Evolutionary conservation across 2,888 invertebrate genomes (phyloP), one percentile per base, ranked within the genome.

Genomic region (Mechanitis messenoides): DNA sequence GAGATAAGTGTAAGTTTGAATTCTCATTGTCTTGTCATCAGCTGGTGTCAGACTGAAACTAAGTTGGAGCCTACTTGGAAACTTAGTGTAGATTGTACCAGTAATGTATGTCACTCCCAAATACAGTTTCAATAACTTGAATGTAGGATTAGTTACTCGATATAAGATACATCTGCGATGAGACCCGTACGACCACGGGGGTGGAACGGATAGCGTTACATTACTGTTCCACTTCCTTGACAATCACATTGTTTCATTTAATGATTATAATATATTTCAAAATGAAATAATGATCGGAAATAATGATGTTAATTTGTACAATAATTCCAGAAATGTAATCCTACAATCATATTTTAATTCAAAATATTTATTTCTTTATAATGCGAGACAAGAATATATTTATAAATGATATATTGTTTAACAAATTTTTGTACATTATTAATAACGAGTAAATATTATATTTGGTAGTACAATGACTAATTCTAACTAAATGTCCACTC

Each of bases 51-150:
- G 31, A 50, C 28, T 50, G 50, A 50, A 50, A 50, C 50, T 50
- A 50, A 50, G 50, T 50, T 50, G 6, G 50, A 31, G 50, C 50
- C 50, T 50, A 50, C 50, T 31, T 31, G 5, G 7, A 31, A 50
- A 50, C 28, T 50, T 50, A 50, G 20, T 47, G 47, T 20, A 47
- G 28, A 11, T 28, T 50, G 28, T 50, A 31, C 9, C 6, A 6
- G 31, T 50, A 50, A 50, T 50, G 6, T 50, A 50, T 6, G 31
- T 31, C 50, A 50, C 31, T 42, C 50, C 33, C 7, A 50, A 55
- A 56, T 55, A n/a, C 55, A 33, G 50, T 60, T 56, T 60, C 60
- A 60, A 60, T 60, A 56, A 56, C 55, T 50, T 9, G 42, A 60
- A 56, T 55, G 55, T 60, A 50, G 56, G 55, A 50, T 60, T 56